Percentiles rank a stretch among this genome's conserved stretches.
phyloP scores from a whole-genome alignment of 2,113 vertebrate genomes.

The Megatriorchis doriae region DNA sequence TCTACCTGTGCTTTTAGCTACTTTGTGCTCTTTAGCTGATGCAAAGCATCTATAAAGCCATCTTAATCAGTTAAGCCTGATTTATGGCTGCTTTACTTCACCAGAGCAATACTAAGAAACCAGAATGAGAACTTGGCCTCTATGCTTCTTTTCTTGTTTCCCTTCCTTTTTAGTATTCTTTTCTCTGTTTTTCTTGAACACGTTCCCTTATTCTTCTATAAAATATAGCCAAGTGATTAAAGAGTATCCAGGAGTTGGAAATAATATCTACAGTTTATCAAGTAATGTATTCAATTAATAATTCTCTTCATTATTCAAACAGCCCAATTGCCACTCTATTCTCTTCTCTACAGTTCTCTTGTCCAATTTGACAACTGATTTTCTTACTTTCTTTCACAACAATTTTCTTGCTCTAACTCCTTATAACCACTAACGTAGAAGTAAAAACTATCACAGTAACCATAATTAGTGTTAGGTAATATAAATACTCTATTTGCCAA shows the following conservation, averaged over 20 bases:
- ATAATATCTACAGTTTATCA: not conserved
- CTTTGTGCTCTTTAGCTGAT: not conserved
- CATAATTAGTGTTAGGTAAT: not conserved
- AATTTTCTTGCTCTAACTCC: not conserved
- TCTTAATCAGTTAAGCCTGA: not conserved
- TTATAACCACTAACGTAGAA: not conserved
- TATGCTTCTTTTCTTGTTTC: not conserved
- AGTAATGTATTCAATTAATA: not conserved
- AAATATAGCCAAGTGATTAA: not conserved
- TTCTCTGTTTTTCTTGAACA: not conserved
- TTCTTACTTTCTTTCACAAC: not conserved
- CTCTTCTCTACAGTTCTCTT: not conserved
- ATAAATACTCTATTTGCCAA: not conserved
- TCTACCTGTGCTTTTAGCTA: not conserved
- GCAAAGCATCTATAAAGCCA: not conserved
- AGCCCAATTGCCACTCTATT: not conserved
- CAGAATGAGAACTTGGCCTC: not conserved
- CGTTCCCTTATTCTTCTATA: not conserved
- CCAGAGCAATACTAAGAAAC: not conserved
- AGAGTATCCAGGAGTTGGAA: not conserved
- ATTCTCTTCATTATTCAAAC: not conserved
- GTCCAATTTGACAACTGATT: not conserved
- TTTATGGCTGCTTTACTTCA: not conserved
- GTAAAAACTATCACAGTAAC: not conserved
- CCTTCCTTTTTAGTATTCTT: not conserved